These are phyloP conservation scores for Caenorhabditis doughertyi DNA, from an alignment of 2,888 invertebrate species.

Conservation along the genomic window DNA sequence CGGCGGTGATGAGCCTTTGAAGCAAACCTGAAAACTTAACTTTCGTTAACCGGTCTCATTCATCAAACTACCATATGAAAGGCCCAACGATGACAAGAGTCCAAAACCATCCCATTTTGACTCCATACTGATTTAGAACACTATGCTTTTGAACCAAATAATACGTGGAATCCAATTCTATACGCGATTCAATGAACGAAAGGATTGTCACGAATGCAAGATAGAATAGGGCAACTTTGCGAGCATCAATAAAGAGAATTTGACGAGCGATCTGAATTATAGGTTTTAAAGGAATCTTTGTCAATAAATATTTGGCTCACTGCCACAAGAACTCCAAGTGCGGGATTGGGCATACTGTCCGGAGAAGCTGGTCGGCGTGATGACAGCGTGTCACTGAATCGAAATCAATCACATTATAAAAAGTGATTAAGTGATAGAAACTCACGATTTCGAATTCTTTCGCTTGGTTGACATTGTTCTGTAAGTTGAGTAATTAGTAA, in stretches of 20 bases:
- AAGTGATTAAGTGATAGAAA: background rate
- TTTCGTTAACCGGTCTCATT: constrained; percentile 70
- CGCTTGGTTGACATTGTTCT: constrained; percentile 48
- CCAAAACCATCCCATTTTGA: constrained; percentile 99
- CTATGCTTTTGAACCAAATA: constrained; percentile 88
- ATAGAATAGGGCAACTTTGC: constrained; percentile 76
- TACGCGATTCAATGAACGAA: constrained; percentile 69
- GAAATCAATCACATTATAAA: background rate
- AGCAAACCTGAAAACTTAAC: constrained; percentile 46
- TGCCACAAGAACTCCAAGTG: constrained; percentile 54
- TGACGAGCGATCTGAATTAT: constrained; percentile 71
- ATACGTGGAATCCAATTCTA: constrained; percentile 69
- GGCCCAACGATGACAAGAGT: constrained; percentile 89
- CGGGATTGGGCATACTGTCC: constrained; percentile 47
- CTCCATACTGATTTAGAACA: constrained; percentile 93
- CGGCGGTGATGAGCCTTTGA: constrained; percentile 61
- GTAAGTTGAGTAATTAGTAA: too few relatives aligned
- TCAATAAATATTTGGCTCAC: constrained; percentile 39
- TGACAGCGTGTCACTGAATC: constrained; percentile 1
- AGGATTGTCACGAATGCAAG: constrained; percentile 71
- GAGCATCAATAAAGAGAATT: constrained; percentile 75
- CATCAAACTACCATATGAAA: constrained; percentile 86
- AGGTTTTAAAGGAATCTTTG: too few relatives aligned
- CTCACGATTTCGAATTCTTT: constrained; percentile 46
- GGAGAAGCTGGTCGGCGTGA: constrained; percentile 53